A percentile compares a stretch with the other conserved stretches of the same genome.
phyloP scores from a whole-genome alignment of 2,797 vertebrate species.

The Austrolebias charrua region DNA sequence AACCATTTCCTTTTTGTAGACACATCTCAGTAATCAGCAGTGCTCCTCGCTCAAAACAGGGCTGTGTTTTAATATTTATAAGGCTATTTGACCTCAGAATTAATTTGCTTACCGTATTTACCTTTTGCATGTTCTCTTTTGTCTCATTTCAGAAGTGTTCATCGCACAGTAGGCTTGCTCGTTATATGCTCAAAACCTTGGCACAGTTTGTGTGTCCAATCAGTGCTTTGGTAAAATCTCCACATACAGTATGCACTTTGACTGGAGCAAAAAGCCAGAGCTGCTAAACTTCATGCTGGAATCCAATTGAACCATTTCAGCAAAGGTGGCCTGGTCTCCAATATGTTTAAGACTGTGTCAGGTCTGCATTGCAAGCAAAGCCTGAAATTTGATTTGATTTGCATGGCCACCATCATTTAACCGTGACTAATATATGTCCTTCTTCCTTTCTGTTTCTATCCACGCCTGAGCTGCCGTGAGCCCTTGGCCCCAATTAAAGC shows the following conservation, averaged over 20 bases:
- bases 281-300: slow-evolving; percentile 42
- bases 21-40: slow-evolving; percentile 17
- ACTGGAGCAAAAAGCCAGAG: slow-evolving; percentile 57
- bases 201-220: slow-evolving; percentile 57
- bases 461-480: slow-evolving; percentile 63
- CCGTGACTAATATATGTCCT: slow-evolving; percentile 58
- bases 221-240: slow-evolving; percentile 62
- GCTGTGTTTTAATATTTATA: not conserved
- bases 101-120: slow-evolving; percentile 16
- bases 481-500: slow-evolving; percentile 81
- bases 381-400: slow-evolving; percentile 71
- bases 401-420: slow-evolving; percentile 69
- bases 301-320: slow-evolving; percentile 60
- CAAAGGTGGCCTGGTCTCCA: slow-evolving; percentile 50
- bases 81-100: slow-evolving; percentile 7
- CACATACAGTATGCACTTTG: slow-evolving; percentile 56
- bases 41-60: slow-evolving; percentile 5
- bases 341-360: slow-evolving; percentile 56
- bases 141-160: slow-evolving; percentile 24
- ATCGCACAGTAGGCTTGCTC: slow-evolving; percentile 23
- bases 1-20: slow-evolving; percentile 18
- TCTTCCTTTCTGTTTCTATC: slow-evolving; percentile 39
- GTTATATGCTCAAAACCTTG: slow-evolving; percentile 44
- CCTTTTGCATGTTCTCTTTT: slow-evolving; percentile 23
- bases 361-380: slow-evolving; percentile 48